Conservation (phyloP, 2,797 vertebrate genomes). For the Chrysocyon brachyurus region DNA sequence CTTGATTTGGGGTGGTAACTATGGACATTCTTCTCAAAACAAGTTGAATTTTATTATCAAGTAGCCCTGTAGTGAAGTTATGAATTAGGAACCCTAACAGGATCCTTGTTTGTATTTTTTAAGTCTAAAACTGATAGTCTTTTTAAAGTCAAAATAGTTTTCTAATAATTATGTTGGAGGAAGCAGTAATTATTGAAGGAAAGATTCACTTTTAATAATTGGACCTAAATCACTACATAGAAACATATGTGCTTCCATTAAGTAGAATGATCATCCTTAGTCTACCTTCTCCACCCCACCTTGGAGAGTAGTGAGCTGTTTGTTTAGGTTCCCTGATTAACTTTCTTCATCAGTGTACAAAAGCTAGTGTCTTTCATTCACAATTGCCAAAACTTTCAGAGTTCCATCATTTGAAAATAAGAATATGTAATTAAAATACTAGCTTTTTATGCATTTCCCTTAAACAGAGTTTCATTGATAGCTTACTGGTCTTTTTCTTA, state of each 20-base stretch:
- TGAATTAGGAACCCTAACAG: conserved; percentile 52
- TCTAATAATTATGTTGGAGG: conserved; percentile 43
- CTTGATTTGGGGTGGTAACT: conserved; percentile 31
- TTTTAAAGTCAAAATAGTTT: conserved; percentile 69
- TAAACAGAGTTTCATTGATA: not conserved
- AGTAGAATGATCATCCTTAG: not conserved
- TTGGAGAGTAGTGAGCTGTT: not conserved
- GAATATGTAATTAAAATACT: conserved; percentile 1
- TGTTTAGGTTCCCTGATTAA: not conserved
- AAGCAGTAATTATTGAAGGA: conserved; percentile 39
- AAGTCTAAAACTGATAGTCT: conserved; percentile 55
- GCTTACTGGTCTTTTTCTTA: not conserved
- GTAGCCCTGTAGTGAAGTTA: conserved; percentile 38
- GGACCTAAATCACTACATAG: not conserved
- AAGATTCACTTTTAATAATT: conserved; percentile 50
- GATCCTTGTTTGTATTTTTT: conserved; percentile 61
- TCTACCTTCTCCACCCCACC: not conserved
- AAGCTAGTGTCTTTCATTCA: not conserved
- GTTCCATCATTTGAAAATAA: conserved; percentile 47
- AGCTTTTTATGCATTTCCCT: conserved; percentile 40
- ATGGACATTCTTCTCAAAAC: conserved; percentile 46
- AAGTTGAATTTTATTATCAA: conserved; percentile 61
- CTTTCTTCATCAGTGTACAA: not conserved
- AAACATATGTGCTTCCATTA: not conserved
- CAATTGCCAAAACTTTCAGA: conserved; percentile 31